phyloP scores from a whole-genome alignment of 2,888 invertebrate species.

The Phasia obesa region DNA sequence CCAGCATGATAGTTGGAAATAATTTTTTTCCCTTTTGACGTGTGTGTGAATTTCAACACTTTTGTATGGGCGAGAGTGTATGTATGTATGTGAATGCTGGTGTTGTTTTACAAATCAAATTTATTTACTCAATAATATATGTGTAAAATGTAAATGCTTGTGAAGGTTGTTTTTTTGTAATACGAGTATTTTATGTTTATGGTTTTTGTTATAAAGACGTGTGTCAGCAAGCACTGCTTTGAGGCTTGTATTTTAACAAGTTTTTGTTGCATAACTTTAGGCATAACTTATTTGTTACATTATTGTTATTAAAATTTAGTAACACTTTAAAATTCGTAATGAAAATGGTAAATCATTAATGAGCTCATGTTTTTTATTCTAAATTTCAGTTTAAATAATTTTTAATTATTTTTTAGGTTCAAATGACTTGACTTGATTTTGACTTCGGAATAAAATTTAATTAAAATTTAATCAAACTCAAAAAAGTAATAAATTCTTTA shows the following conservation, averaged over 20 bases:
- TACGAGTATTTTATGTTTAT: background rate
- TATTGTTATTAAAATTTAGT: background rate
- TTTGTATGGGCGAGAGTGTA: background rate
- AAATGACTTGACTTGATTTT: no score
- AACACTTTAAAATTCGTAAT: background rate
- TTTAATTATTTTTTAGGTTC: no score
- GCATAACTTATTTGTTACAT: background rate
- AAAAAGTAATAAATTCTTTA: no score
- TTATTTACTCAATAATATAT: background rate
- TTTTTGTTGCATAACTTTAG: constrained; percentile 18
- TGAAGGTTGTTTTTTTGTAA: background rate
- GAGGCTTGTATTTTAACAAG: background rate
- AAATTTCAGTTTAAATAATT: no score
- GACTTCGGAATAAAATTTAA: no score
- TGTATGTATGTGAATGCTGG: background rate
- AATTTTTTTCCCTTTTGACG: background rate
- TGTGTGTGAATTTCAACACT: background rate
- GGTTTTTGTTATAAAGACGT: background rate
- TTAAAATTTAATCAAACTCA: no score
- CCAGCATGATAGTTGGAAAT: constrained; percentile 20
- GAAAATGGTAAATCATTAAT: background rate
- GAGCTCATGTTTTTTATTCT: background rate
- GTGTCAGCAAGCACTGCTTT: constrained; percentile 16
- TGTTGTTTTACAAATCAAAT: constrained; percentile 12
- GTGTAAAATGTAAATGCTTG: background rate